Base-by-base conservation (phyloP, 2,113 vertebrate genomes). In the Oryzias celebensis region DNA sequence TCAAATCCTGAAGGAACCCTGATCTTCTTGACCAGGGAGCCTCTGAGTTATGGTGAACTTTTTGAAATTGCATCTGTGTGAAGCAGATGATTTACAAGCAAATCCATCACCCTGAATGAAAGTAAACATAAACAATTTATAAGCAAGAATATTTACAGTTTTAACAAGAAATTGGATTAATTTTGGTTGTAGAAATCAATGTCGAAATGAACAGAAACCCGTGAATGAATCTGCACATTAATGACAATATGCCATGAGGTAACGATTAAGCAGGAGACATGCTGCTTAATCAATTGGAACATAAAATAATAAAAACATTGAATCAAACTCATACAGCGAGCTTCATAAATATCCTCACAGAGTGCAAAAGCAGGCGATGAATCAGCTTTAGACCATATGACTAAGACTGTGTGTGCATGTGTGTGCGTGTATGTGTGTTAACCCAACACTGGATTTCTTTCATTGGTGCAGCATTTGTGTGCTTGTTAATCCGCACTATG, bases 401-500 rank as follows among this genome's bases (percentile, higher is more conserved):
- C 70, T 57, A 14, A 28, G 17, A 26, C 7, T 14, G 8, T 36
- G 36, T 36, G 28, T 1, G 22, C 41, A 47, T 42, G n/a, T 26
- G 41, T 63, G 20, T 26, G 52, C 18, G 55, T 63, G 60, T 65
- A 51, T 51, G 57, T 79, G 68, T 68, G 46, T 54, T 15, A 14
- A 55, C 16, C 53, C 43, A 31, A 55, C 56, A 58, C 31, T 42
- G 66, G 63, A 78, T 76, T 73, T 68, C 16, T 88, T 81, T 82
- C 67, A 78, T 69, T 64, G 66, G 64, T 52, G 55, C 47, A 64
- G 71, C 17, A 58, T 82, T 63, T 71, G 72, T 84, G 77, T 59
- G 77, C 49, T 18, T 12, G 45, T 78, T 88, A 88, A 89, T 88
- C 82, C 71, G 20, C 65, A 45, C 52, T 13, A 24, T 71, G 84